phyloP scores from a whole-genome alignment of 1,140 invertebrate genomes.

The Bradynema listronoti region DNA sequence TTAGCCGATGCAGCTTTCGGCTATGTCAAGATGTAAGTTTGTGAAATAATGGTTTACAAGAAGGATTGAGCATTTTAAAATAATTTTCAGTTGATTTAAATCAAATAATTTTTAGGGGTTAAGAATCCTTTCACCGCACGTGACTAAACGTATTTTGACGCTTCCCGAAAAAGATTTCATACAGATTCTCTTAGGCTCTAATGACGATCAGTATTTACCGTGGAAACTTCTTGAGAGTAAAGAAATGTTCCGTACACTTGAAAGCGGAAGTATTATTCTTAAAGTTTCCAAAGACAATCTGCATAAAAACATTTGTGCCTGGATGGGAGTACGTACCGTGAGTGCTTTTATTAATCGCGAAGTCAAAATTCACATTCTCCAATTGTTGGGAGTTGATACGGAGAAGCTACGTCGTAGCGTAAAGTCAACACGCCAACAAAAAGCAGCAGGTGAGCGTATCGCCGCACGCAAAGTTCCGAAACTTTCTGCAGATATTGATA shows the following conservation, averaged over 20 bases:
- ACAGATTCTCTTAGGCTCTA: slow-evolving; percentile 23
- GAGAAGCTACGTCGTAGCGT: background rate
- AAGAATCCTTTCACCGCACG: slow-evolving; percentile 18
- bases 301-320: slow-evolving; percentile 33
- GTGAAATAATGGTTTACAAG: too few species aligned
- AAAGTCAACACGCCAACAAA: slow-evolving; percentile 1
- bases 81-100: slow-evolving; percentile 6
- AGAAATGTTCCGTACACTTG: slow-evolving; percentile 7
- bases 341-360: slow-evolving; percentile 36
- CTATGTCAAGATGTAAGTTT: slow-evolving; percentile 40
- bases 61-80: background rate
- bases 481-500: background rate
- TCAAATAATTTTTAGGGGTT: slow-evolving; percentile 28
- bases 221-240: slow-evolving; percentile 7
- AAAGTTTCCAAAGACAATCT: slow-evolving; percentile 11
- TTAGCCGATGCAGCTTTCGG: slow-evolving; percentile 30
- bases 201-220: slow-evolving; percentile 30
- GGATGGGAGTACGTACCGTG: slow-evolving; percentile 35
- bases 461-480: background rate
- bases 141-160: slow-evolving; percentile 36
- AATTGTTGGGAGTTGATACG: slow-evolving; percentile 34
- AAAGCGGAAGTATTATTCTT: slow-evolving; percentile 30
- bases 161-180: slow-evolving; percentile 15
- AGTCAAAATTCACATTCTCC: slow-evolving; percentile 43
- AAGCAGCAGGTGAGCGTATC: background rate